Percentiles rank a stretch among this genome's conserved stretches.
Evolutionary conservation across 2,113 vertebrate genomes (phyloP).

Genomic region (Sturnira hondurensis): DNA sequence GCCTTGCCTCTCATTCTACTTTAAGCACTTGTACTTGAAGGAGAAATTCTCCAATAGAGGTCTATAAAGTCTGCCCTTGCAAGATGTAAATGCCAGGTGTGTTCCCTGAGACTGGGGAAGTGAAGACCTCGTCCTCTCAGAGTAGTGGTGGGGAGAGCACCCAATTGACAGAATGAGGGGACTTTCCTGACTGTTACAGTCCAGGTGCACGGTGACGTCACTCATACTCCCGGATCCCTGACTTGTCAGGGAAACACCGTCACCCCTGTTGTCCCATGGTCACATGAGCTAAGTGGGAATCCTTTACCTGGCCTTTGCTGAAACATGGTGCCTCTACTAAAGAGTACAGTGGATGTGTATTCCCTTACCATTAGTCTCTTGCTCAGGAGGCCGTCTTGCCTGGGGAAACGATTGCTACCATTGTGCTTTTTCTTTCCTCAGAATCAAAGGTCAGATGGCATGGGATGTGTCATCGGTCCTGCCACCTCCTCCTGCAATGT

Average conservation of each 20-base stretch:
- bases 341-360: fast-evolving
- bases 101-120: background rate
- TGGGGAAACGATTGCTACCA: background rate
- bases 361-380: background rate
- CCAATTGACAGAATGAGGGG: background rate
- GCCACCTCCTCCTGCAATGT: background rate
- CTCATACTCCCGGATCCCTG: too few relatives aligned
- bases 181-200: background rate
- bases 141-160: background rate
- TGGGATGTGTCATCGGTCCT: background rate
- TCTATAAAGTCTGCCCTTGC: background rate
- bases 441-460: too few relatives aligned
- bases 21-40: background rate
- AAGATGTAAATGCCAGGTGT: background rate
- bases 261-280: background rate
- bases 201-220: background rate
- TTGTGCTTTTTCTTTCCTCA: background rate
- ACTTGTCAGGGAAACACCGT: background rate
- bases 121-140: background rate
- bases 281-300: background rate
- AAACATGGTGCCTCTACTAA: background rate
- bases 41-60: background rate
- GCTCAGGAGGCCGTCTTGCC: background rate
- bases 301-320: background rate
- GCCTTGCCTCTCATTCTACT: background rate